Percentiles rank a stretch among this genome's conserved stretches.
Evolutionary conservation across 1,140 invertebrate genomes (phyloP).

Genomic region (Brachionus calyciflorus): DNA sequence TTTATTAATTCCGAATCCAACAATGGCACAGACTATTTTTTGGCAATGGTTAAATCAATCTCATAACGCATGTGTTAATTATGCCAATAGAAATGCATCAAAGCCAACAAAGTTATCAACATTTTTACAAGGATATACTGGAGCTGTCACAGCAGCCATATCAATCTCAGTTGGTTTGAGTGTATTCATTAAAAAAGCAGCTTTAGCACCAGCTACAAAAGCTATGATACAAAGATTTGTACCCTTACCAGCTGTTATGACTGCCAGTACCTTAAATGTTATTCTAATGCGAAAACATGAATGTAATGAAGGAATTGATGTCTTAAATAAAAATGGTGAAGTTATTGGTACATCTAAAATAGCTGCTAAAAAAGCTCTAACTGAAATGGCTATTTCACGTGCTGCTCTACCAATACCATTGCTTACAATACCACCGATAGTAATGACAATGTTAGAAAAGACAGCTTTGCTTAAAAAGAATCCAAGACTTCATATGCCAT

Average conservation of each 20-base stretch:
- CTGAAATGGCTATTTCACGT: constrained; percentile 59
- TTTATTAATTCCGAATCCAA: constrained; percentile 62
- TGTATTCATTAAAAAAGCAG: constrained; percentile 58
- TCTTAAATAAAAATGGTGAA: constrained; percentile 59
- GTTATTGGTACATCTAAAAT: constrained; percentile 62
- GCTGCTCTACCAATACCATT: constrained; percentile 60
- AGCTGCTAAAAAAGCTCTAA: constrained; percentile 61
- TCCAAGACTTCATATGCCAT: constrained; percentile 56
- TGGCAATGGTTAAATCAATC: constrained; percentile 65
- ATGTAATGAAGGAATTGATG: constrained; percentile 62
- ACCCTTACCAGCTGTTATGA: constrained; percentile 63
- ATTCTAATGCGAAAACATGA: constrained; percentile 63
- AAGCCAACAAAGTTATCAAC: constrained; percentile 61
- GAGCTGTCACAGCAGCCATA: constrained; percentile 59
- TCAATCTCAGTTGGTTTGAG: constrained; percentile 60
- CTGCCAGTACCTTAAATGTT: constrained; percentile 62
- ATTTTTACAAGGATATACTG: constrained; percentile 61
- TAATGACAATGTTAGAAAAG: constrained; percentile 59
- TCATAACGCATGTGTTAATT: constrained; percentile 64
- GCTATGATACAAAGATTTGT: constrained; percentile 63
- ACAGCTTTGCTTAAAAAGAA: constrained; percentile 54
- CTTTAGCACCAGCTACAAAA: constrained; percentile 59
- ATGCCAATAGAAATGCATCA: constrained; percentile 63
- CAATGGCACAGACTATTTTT: constrained; percentile 58
- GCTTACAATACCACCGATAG: constrained; percentile 57